A percentile compares a stretch with the other conserved stretches of the same genome.
Evolutionary conservation across 2,113 vertebrate genomes (phyloP).

Genomic region (Tupaia chinensis): DNA sequence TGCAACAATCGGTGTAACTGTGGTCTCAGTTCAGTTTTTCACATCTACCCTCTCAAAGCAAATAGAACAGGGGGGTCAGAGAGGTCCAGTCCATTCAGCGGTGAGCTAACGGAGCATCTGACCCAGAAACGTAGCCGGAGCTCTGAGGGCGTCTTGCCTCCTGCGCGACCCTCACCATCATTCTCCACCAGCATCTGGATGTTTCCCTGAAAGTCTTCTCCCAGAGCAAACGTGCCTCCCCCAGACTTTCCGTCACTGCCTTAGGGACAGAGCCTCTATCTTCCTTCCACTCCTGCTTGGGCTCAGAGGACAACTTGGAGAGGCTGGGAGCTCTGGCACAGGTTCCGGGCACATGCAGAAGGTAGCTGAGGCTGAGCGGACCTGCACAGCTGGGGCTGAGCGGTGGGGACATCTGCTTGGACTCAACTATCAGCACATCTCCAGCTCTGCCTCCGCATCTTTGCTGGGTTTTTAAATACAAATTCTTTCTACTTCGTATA

Average conservation of each 20-base stretch:
- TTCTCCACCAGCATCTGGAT: neutral
- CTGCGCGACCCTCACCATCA: rapidly evolving
- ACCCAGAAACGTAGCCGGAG: neutral
- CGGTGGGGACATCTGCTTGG: neutral
- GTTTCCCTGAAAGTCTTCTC: neutral
- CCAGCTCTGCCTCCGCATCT: neutral
- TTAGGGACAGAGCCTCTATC: rapidly evolving
- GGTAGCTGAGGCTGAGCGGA: rapidly evolving
- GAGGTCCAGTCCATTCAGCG: neutral
- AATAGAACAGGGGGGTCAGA: neutral
- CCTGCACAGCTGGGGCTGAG: neutral
- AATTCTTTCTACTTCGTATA: neutral
- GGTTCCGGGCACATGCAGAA: rapidly evolving
- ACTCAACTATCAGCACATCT: neutral
- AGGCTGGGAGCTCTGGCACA: neutral
- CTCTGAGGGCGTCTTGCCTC: too few relatives aligned
- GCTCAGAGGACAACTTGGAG: neutral
- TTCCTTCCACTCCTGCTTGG: neutral
- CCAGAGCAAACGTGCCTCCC: neutral
- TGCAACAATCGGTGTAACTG: rapidly evolving
- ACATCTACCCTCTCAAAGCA: neutral
- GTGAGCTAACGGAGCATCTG: neutral
- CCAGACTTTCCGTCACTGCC: neutral
- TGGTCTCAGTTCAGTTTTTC: neutral
- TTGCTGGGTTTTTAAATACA: neutral